phyloP scores from a whole-genome alignment of 2,888 invertebrate species.

The Rhaphigaster nebulosa region DNA sequence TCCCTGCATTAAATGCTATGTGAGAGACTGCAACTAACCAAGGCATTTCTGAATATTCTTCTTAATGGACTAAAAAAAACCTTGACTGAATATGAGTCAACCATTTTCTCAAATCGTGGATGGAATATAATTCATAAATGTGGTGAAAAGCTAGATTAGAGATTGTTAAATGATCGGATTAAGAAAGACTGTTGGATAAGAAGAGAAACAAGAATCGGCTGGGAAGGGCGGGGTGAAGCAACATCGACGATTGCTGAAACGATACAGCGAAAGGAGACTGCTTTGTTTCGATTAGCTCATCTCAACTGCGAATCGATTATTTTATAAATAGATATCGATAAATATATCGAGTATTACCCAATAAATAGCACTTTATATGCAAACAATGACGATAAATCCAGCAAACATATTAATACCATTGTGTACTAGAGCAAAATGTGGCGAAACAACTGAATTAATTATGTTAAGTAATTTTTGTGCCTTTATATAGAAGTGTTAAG shows the following conservation, averaged over 20 bases:
- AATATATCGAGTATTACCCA: background rate
- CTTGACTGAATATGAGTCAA: too few species aligned
- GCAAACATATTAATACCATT: background rate
- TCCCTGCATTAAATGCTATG: too few species aligned
- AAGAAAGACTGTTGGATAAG: background rate
- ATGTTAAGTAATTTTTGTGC: background rate
- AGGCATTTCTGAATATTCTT: too few species aligned
- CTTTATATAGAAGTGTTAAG: background rate
- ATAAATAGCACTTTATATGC: background rate
- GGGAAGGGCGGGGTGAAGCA: background rate
- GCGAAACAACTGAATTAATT: background rate
- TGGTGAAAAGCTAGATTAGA: background rate
- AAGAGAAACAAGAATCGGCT: background rate
- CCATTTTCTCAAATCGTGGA: too few species aligned
- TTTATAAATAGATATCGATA: background rate
- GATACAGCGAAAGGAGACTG: background rate
- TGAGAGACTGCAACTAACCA: too few species aligned
- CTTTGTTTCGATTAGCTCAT: constrained; percentile 22
- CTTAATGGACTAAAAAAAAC: too few species aligned
- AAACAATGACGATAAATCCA: background rate
- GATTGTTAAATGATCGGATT: constrained; percentile 1
- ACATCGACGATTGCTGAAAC: background rate
- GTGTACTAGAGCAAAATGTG: background rate
- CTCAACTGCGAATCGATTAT: background rate
- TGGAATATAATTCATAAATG: background rate